Base-by-base conservation (phyloP, 2,113 vertebrate genomes). In the Colistium nudipinnis region DNA sequence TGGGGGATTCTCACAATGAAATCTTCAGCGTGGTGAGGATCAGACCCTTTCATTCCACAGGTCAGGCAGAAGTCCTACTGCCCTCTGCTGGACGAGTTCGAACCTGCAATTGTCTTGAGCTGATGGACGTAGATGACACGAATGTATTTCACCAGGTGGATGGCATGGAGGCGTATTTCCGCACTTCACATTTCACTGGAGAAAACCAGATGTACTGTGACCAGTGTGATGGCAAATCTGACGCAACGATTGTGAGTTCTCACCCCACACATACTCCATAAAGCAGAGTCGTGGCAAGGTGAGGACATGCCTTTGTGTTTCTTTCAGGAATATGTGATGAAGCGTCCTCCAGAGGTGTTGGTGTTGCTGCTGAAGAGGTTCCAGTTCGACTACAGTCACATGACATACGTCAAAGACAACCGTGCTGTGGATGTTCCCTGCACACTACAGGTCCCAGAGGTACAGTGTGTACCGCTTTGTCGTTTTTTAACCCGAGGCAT, bases 151-250 rank as follows among this genome's bases (percentile, higher is more conserved):
- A 53, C 57, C 2, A 93, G 92, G 22, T 1, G 1, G 10, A 81
- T 0, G 81, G 86, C 13, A 60, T 90, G 1, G 0, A 80, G 0
- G 17, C 28, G 2, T 87, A 84, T 77, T 90, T 91, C 61, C 10
- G 10, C 30, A 0, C 6, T 3, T 66, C 57, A 1, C 0, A 0
- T 6, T 49, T 92, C n/a, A 53, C 17, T 1, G 87, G 88, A 77
- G 76, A 88, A 2, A 76, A 93, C 74, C 90, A 88, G 85, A 47
- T 92, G 59, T 91, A 89, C 51, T 93, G 92, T 74, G 84, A 91
- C 0, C 0, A 0, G 0, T 92, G 92, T 73, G 73, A 77, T 1
- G 14, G 2, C 16, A 93, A 91, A 84, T 47, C 61, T 36, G 76
- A 92, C 39, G 73, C 85, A 10, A 63, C 74, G 19, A 48, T 39